Base-by-base conservation (phyloP, 2,797 vertebrate genomes). In the Serranus cabrilla region DNA sequence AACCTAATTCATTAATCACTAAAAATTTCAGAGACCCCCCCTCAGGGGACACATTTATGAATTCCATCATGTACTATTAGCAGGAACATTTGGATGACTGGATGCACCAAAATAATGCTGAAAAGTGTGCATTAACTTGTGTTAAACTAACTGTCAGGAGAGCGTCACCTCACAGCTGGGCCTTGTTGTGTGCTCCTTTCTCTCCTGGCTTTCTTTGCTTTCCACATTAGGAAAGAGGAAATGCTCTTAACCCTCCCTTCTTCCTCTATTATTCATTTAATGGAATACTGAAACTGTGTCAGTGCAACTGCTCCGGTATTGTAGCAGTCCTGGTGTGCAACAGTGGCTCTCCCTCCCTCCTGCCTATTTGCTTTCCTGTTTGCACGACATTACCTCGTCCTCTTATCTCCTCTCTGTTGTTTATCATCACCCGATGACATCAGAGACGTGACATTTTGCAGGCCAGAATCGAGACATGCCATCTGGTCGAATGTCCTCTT, bases 221-320 rank as follows among this genome's bases (percentile, higher is more conserved):
- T 76, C 73, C 76, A 83, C 75, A 80, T 81, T 71, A 74, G 61
- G 60, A 69, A 31, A 39, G 42, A 73, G 74, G 42, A 75, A 84
- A 83, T 56, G 80, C 70, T 89, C 81, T 81, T 83, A 83, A 76
- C 57, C 71, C 58, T 52, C 68, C 74, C 58, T 46, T 73, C 68
- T 63, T 89, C 80, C 57, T 90, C 76, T 57, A 90, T 91, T 88
- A 92, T 92, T 93, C 74, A 90, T 89, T 86, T 80, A 85, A 81
- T 82, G 81, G 81, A 82, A 71, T 20, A 63, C 74, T 78, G 75
- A 84, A 90, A 86, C 56, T 90, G 77, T 90, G 87, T 90, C 81
- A 86, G 81, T 52, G 82, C 71, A 60, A 55, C 60, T 54, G 50
- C 63, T 75, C 60, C 43, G 55, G 61, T 57, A 66, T 43, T 70